Percentiles rank a stretch among this genome's conserved stretches.
These are phyloP conservation scores for Diprion similis DNA, from an alignment of 1,140 invertebrate species.

Conservation along the genomic window DNA sequence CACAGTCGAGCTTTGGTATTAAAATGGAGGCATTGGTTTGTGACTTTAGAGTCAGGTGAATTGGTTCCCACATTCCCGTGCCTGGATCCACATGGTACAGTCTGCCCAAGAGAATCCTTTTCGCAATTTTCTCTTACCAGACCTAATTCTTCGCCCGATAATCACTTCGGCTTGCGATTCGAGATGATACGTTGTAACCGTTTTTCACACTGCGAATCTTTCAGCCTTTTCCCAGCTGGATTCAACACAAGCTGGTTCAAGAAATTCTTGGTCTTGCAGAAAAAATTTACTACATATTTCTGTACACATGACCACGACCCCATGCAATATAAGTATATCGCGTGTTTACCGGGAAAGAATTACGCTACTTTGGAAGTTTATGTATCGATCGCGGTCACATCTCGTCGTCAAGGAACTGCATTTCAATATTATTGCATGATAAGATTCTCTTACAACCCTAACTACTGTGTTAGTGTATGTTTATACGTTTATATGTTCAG, in stretches of 20 bases:
- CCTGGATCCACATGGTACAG: constrained; percentile 48
- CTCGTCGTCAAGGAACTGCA: constrained; percentile 52
- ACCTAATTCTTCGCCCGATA: too few species aligned
- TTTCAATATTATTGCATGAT: constrained; percentile 58
- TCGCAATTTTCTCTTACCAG: background rate
- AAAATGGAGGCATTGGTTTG: constrained; percentile 40
- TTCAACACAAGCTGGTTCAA: too few species aligned
- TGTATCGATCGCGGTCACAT: background rate
- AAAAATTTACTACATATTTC: too few species aligned
- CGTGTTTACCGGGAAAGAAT: background rate
- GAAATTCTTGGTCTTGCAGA: too few species aligned
- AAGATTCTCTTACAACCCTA: constrained; percentile 43
- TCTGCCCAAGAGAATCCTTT: constrained; percentile 41
- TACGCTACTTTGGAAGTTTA: background rate
- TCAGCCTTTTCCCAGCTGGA: too few species aligned
- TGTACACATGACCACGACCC: too few species aligned
- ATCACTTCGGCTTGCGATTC: too few species aligned
- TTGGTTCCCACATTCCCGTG: constrained; percentile 50
- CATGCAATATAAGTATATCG: background rate
- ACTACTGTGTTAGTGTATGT: too few species aligned
- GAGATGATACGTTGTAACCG: too few species aligned
- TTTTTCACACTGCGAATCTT: too few species aligned
- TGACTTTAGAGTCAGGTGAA: constrained; percentile 41
- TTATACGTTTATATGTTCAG: too few species aligned
- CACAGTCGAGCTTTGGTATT: background rate